Base-by-base conservation (phyloP, 2,113 vertebrate species). In the Prunella himalayana region DNA sequence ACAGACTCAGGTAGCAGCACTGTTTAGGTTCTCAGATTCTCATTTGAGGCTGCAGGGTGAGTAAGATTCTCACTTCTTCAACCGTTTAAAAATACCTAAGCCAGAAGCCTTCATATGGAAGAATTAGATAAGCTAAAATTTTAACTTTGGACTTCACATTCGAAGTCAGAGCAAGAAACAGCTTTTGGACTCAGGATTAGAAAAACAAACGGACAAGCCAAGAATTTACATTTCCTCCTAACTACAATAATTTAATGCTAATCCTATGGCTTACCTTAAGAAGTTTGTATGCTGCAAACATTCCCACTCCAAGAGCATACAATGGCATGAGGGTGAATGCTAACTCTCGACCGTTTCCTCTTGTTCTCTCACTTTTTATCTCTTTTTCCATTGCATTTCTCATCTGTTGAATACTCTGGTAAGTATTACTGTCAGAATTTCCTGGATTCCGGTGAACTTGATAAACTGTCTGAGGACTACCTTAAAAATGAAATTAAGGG, bases 201-300 rank as follows among this genome's bases (percentile, higher is more conserved):
- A 23, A 42, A 41, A 61, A 30, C 10, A 65, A 37, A 35, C 8
- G 12, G 61, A 31, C 9, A 27, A 49, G 18, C 19, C 31, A 76
- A 57, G 7, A 33, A 61, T 10, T 68, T 78, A 64, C 5, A 35
- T 16, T 57, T 94, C 41, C 20, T 83, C 39, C 57, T 22, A 13
- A 71, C 37, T 81, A 75, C 41, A 75, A 5, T 54, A 63, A 60
- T 31, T 37, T 12, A 56, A 51, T 33, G 24, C 1, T 57, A 73
- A 88, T 63, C 33, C 56, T 83, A 31, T 14, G 21, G 23, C 93
- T 95, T 92, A 99, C 99, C 98, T 99, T 99, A 49, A 99, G 69
- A 76, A 99, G 98, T 96, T 99, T 99, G 96, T 99, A 99, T 6
- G 97, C 98, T n/a, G 98, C 99, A 95, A 99, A 99, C 69, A 98